Percentiles rank a stretch among this genome's conserved stretches.
These are phyloP conservation scores for Tyto alba DNA, from an alignment of 2,113 vertebrate genomes.

Conservation along the genomic window DNA sequence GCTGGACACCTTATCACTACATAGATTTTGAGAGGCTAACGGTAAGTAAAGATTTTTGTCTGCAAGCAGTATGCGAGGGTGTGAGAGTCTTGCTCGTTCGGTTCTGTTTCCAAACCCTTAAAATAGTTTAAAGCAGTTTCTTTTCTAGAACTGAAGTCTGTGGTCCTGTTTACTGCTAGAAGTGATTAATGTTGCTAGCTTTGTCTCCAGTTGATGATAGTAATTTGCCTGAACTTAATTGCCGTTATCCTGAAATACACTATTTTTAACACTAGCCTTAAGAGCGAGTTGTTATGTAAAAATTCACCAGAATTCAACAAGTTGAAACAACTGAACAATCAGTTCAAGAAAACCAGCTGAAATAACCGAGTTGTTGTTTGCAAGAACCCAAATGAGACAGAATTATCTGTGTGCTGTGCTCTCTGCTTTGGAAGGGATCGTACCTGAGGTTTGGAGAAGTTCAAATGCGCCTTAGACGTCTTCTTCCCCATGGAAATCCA, in stretches of 20 bases:
- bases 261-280: not conserved
- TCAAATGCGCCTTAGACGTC: not conserved
- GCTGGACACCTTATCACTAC: not conserved
- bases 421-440: not conserved
- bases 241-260: not conserved
- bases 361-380: no score
- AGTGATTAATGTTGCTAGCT: not conserved
- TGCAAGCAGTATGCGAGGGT: not conserved
- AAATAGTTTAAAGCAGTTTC: not conserved
- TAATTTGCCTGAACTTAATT: not conserved
- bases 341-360: no score
- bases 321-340: not conserved
- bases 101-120: not conserved
- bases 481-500: not conserved
- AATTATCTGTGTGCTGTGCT: no score
- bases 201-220: not conserved
- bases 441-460: not conserved
- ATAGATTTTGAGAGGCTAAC: not conserved
- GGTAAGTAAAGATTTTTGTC: not conserved
- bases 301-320: not conserved
- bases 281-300: not conserved
- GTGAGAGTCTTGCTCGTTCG: not conserved
- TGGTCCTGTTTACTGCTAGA: not conserved
- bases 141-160: not conserved
- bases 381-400: not conserved